phyloP scores from a whole-genome alignment of 2,888 invertebrate genomes.

The Alentia gelatinosa region DNA sequence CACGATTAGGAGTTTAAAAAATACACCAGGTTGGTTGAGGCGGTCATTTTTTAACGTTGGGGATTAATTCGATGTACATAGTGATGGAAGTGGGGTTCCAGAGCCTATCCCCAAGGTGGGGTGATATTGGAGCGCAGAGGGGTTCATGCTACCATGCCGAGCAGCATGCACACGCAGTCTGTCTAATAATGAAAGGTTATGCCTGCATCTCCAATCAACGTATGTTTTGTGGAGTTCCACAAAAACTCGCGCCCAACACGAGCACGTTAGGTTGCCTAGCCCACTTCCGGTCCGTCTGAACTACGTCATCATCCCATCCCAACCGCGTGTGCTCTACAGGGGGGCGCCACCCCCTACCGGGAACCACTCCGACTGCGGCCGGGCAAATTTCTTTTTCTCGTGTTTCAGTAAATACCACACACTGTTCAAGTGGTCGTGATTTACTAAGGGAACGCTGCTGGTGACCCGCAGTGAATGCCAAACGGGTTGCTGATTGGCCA shows the following conservation, averaged over 20 bases:
- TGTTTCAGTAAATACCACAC: slow-evolving; percentile 31
- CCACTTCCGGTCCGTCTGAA: not conserved
- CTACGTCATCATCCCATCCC: not conserved
- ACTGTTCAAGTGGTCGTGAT: slow-evolving; percentile 17
- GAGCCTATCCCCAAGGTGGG: no score
- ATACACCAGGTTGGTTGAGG: not conserved
- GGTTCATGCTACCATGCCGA: not conserved
- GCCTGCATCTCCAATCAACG: not conserved
- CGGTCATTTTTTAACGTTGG: not conserved
- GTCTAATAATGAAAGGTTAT: not conserved
- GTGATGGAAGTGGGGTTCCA: not conserved
- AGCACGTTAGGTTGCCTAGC: not conserved
- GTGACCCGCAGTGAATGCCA: not conserved
- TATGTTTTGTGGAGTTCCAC: slow-evolving; percentile 18
- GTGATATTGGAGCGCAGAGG: not conserved
- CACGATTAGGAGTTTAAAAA: no score
- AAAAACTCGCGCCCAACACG: not conserved
- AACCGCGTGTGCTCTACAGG: not conserved
- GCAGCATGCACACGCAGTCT: not conserved
- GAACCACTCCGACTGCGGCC: not conserved
- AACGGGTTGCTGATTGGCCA: slow-evolving; percentile 23
- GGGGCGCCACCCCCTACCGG: not conserved
- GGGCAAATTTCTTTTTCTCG: slow-evolving; percentile 51
- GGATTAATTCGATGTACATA: slow-evolving; percentile 19
- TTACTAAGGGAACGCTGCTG: slow-evolving; percentile 15